Percentiles rank a stretch among this genome's conserved stretches.
phyloP scores from a whole-genome alignment of 1,140 invertebrate species.

The Calephelis nemesis region DNA sequence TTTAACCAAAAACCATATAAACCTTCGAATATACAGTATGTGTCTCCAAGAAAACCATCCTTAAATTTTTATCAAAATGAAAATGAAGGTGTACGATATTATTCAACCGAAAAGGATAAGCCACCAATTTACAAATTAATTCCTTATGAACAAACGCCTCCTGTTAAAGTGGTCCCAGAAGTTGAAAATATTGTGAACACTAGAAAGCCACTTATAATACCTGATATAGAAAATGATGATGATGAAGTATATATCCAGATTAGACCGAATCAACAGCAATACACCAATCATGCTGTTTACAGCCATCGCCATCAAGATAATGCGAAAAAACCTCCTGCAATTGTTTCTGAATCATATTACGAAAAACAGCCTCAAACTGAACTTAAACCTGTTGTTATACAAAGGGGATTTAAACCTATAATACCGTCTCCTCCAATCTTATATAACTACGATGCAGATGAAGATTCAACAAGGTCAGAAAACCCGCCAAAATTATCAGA shows the following conservation, averaged over 20 bases:
- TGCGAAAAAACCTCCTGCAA: slow-evolving; percentile 51
- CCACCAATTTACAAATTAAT: slow-evolving; percentile 69
- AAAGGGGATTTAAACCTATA: slow-evolving; percentile 73
- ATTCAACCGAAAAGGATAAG: slow-evolving; percentile 58
- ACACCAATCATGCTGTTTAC: slow-evolving; percentile 43
- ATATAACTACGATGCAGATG: slow-evolving; percentile 14
- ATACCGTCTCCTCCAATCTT: slow-evolving; percentile 32
- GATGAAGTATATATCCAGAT: slow-evolving; percentile 56
- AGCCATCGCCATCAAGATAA: slow-evolving; percentile 42
- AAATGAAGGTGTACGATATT: slow-evolving; percentile 56
- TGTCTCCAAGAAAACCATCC: slow-evolving; percentile 49
- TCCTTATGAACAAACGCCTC: slow-evolving; percentile 75
- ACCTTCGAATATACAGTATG: slow-evolving; percentile 41
- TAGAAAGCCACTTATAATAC: slow-evolving; percentile 45
- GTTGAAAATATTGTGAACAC: slow-evolving; percentile 38
- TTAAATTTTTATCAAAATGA: slow-evolving; percentile 54
- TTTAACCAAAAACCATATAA: slow-evolving; percentile 52
- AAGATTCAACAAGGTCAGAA: slow-evolving; percentile 25
- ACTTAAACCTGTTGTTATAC: slow-evolving; percentile 48
- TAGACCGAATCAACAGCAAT: slow-evolving; percentile 48
- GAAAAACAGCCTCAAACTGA: slow-evolving; percentile 46
- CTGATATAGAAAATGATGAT: slow-evolving; percentile 36
- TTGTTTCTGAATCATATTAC: slow-evolving; percentile 62
- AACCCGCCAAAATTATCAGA: slow-evolving; percentile 29
- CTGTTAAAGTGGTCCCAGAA: slow-evolving; percentile 49